Evolutionary conservation across 1,140 invertebrate species (phyloP), one percentile per base, ranked within the genome.

Genomic region (Ooceraea biroi): DNA sequence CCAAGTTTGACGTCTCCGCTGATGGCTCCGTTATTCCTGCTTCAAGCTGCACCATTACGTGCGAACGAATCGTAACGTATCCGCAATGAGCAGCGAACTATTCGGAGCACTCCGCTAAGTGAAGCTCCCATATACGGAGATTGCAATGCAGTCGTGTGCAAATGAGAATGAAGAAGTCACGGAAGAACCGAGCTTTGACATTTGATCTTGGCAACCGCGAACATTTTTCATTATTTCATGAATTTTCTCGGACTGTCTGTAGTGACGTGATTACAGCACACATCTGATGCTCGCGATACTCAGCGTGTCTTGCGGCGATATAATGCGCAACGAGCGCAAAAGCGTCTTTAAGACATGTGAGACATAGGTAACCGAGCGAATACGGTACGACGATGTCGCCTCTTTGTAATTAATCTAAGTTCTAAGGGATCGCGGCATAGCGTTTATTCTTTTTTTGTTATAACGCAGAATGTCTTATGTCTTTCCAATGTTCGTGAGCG

Each of bases 211-310:
- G 55, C 77, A 73, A 77, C 60, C 66, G 36, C 36, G 72, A 65
- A 46, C 66, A 66, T 77, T 71, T 88, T 88, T 78, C 66, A 66
- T 77, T 71, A 88, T 88, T 78, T 88, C 77, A 84, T 72, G 73
- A 88, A 88, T 88, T 85, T 74, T 60, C 55, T 60, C 52, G 76
- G 74, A 72, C 25, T 65, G 22, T 41, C 12, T n/a, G n/a, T 65
- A 63, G 72, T 61, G 36, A 25, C 60, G n/a, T 41, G 46, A 77
- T 77, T 66, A 25, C n/a, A 19, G 25, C 3, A 36, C 57, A n/a
- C 41, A 44, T 36, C 61, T 17, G 60, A 41, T 27, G 30, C 55
- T 11, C 19, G 36, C 27, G 50, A 77, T 77, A 77, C 65, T 66
- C 27, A 41, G 63, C 7, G 10, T 36, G 63, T 30, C 63, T 63